Evolutionary conservation across 2,797 vertebrate species (phyloP), one percentile per base, ranked within the genome.

Genomic region (Coregonus sp.): DNA sequence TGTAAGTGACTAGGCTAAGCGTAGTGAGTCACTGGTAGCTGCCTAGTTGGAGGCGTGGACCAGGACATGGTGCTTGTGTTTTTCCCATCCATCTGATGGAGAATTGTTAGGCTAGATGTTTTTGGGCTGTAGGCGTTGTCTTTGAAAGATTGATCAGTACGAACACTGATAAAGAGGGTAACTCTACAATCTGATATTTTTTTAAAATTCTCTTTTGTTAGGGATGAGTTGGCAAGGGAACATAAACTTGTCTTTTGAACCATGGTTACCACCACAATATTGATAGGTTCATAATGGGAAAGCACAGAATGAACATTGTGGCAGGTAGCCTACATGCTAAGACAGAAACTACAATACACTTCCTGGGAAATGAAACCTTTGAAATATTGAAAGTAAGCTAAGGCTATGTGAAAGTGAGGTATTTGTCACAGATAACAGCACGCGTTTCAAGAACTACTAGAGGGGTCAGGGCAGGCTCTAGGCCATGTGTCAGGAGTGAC

Each of bases 1-100:
- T 37, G 33, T 50, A 25, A 65, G n/a, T 79, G 47, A 63, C 9
- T 5, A 59, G 33, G 33, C 18, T 29, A 52, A 51, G 40, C 12
- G 12, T 51, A 56, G 71, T 80, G 56, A 76, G 20, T 70, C 63
- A 77, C 20, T 25, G 37, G 69, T 52, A 66, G 68, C 29, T 75
- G 67, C 59, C 37, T 37, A 37, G 40, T 47, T 47, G 7, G 16
- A 35, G 31, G 35, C 15, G 4, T n/a, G 35, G 70, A 2, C 11
- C 14, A 31, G 68, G 18, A n/a, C 1, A 47, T 1, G 4, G 35
- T 7, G 50, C 37, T 69, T 56, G 54, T 40, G 52, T 20, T 31
- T 72, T 52, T 47, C 20, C 25, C 14, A 16, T 65, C 11, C 18
- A 29, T 20, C 29, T 65, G 61, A 65, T 29, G 25, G 61, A 29